These are phyloP conservation scores for Platanista minor DNA, from an alignment of 2,113 vertebrate species.

Conservation along the genomic window DNA sequence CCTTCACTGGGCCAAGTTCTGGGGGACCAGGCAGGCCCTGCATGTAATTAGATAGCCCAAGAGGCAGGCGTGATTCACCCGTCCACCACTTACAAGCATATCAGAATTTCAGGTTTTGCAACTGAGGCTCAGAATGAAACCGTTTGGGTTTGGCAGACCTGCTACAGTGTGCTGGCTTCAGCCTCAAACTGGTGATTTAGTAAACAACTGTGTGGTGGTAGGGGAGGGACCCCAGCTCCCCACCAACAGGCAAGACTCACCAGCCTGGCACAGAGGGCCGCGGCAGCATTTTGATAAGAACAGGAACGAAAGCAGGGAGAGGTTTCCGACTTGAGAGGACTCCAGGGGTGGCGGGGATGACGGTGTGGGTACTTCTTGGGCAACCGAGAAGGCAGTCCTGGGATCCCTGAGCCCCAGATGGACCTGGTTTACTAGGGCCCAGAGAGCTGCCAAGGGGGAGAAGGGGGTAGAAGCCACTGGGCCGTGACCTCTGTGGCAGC, in stretches of 20 bases:
- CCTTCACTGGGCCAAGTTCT: neutral
- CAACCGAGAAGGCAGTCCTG: neutral
- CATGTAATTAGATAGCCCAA: conserved; percentile 31
- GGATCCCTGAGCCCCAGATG: neutral
- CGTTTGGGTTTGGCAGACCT: neutral
- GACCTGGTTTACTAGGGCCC: neutral
- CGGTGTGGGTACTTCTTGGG: neutral
- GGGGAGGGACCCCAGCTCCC: neutral
- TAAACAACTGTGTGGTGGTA: neutral
- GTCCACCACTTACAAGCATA: conserved; percentile 41
- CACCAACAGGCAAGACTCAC: neutral
- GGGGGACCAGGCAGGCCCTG: neutral
- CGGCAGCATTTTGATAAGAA: conserved; percentile 16
- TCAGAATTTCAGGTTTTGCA: conserved; percentile 46
- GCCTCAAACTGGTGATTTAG: neutral
- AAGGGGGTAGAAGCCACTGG: neutral
- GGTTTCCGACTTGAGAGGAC: neutral
- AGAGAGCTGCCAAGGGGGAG: neutral
- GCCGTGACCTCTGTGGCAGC: neutral
- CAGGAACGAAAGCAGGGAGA: neutral
- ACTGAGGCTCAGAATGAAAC: conserved; percentile 33
- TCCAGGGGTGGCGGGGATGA: neutral
- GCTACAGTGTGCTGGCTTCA: neutral
- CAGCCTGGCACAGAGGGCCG: neutral
- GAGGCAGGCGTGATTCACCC: neutral